Evolutionary conservation across 2,113 vertebrate genomes (phyloP), one percentile per base, ranked within the genome.

Genomic region (Centrocercus urophasianus): DNA sequence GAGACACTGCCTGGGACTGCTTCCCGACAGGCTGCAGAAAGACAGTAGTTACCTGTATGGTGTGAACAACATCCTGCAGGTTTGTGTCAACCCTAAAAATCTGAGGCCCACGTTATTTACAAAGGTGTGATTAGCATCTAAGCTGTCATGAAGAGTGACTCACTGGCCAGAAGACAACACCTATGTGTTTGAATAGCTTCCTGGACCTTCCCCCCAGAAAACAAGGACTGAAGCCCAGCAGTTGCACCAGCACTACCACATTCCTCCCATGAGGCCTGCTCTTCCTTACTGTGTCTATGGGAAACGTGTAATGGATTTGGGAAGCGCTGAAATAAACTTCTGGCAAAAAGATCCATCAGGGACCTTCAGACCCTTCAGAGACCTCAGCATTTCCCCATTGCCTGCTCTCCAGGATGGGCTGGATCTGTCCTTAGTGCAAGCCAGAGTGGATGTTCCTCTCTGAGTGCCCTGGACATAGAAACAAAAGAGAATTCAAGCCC

Each of bases 231-330:
- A 34, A 42, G 48, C 22, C n/a, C 48, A 40, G 25, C 11, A 56
- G 20, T 59, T 67, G 38, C 16, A 10, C 20, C 16, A n/a, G 16
- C 32, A 21, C 4, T 8, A 6, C 5, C 48, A 22, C 43, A 19
- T 54, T 54, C 27, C 50, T 77, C 24, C 59, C 0, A 0, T 3
- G 48, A 76, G 71, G 48, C 21, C 40, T 70, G 43, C 18, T 25
- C 27, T 59, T 79, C 59, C 50, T 38, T 20, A 36, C 18, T 2
- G 0, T 10, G 17, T 20, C 18, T 36, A 0, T 45, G 0, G 0
- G 78, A 63, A 85, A 64, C 12, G 9, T 13, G 30, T 20, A 54
- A 43, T 9, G 5, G 22, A 14, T 78, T 1, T 47, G 40, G 18
- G 36, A 64, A 77, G 30, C 19, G 24, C 4, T 36, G 30, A 32